A percentile compares a stretch with the other conserved stretches of the same genome.
Evolutionary conservation across 2,113 vertebrate genomes (phyloP).

Genomic region (Oceanites oceanicus): DNA sequence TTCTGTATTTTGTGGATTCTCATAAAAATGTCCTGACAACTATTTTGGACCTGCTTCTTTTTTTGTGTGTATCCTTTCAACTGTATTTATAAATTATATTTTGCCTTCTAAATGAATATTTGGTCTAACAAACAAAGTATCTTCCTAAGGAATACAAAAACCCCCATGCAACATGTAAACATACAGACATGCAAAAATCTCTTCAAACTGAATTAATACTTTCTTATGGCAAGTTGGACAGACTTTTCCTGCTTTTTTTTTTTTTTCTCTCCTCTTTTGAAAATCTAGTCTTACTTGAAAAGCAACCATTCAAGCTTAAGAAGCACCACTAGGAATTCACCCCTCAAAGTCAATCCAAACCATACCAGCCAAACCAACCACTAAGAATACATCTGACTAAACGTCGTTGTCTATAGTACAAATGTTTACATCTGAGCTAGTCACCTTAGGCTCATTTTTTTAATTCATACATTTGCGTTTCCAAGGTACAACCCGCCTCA

Average conservation of each 20-base stretch:
- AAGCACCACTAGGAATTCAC: background rate
- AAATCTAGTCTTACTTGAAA: background rate
- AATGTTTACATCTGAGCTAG: background rate
- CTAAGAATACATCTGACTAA: background rate
- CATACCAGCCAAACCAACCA: background rate
- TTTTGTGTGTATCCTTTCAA: background rate
- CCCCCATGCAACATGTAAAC: rapidly evolving
- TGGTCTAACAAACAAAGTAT: background rate
- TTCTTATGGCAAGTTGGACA: background rate
- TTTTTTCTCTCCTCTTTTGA: background rate
- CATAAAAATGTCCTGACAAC: background rate
- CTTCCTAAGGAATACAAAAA: background rate
- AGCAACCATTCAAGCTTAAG: background rate
- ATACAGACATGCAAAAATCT: background rate
- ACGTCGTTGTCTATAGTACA: background rate
- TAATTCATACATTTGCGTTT: background rate
- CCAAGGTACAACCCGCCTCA: background rate
- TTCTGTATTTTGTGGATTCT: background rate
- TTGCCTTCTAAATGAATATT: background rate
- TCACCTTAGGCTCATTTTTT: background rate
- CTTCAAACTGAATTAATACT: background rate
- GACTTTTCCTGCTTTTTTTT: background rate
- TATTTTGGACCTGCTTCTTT: background rate
- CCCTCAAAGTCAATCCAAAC: background rate
- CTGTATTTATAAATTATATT: background rate